Base-by-base conservation (phyloP, 2,797 vertebrate species). In the Thripadectes ignobilis region DNA sequence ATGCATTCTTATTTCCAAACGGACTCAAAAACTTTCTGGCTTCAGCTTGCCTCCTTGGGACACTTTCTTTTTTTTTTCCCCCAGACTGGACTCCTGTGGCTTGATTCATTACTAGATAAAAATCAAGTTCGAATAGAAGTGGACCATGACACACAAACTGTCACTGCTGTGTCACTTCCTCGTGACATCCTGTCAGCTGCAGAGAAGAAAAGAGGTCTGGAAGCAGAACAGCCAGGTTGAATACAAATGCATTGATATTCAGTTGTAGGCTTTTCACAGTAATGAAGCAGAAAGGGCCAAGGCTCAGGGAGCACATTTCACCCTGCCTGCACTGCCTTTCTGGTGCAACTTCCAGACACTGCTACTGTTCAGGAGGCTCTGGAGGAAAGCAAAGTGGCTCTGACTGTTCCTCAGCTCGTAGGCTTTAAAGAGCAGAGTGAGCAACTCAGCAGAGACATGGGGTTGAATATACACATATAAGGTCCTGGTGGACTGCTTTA, bases 1-100 rank as follows among this genome's bases (percentile, higher is more conserved):
- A 95, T 75, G 88, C 83, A 96, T 96, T 96, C 92, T 89, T 84
- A 80, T 74, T 94, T 95, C 66, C 93, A 94, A 94, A 84, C 57
- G 62, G 85, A 84, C 85, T 95, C 93, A 95, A 92, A 95, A 93
- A 87, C 91, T 90, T 95, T 13, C 71, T 58, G 79, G 67, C 89
- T 75, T 79, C 49, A 69, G 34, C 51, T 91, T 95, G 57, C 63
- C 94, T 91, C 78, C 69, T 79, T 62, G 69, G 68, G 92, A 82
- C 43, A 75, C 36, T 49, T 80, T 11, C n/a, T 51, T 69, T 79
- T 46, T 79, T 46, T 84, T 48, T 79, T 72, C 39, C 74, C 75
- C 74, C 75, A 93, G 87, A 93, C 39, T 62, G 87, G 91, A 84
- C 79, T 96, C 79, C 78, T 10, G 27, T 85, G 89, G 88, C 54